Evolutionary conservation across 2,113 vertebrate species (phyloP).

Genomic region (Lophotis ruficrista): DNA sequence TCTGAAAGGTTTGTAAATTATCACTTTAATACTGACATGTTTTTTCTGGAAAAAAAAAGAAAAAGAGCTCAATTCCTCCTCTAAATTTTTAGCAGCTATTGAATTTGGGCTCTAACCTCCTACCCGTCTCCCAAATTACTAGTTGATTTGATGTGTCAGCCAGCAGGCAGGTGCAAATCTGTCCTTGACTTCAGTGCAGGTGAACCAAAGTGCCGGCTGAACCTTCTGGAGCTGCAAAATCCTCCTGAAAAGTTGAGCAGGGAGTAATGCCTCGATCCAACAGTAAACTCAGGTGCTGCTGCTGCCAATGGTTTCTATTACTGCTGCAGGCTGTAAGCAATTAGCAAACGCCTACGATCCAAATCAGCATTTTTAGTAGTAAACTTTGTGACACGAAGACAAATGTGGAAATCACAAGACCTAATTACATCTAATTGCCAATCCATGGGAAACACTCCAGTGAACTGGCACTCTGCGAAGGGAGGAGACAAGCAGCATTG

Average conservation of each 20-base stretch:
- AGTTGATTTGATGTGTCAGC: not conserved
- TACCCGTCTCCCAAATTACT: not conserved
- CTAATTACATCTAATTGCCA: constrained; percentile 75
- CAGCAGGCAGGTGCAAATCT: not conserved
- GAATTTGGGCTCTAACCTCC: not conserved
- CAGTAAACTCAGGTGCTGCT: not conserved
- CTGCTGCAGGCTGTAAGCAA: constrained; percentile 58
- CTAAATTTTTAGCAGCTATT: not conserved
- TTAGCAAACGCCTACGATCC: constrained; percentile 49
- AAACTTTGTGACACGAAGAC: constrained; percentile 74
- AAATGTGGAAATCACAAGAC: constrained; percentile 72
- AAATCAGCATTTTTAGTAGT: constrained; percentile 48
- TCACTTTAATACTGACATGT: not conserved
- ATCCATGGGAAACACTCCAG: constrained; percentile 73
- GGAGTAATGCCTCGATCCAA: not conserved
- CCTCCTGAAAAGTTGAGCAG: constrained; percentile 36
- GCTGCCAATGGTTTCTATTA: constrained; percentile 67
- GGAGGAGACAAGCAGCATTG: constrained; percentile 74
- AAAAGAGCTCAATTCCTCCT: not conserved
- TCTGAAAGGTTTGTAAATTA: not conserved
- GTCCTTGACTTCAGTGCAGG: not conserved
- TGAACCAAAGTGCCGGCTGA: not conserved
- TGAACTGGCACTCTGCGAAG: constrained; percentile 71
- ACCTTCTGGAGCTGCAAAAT: constrained; percentile 37
- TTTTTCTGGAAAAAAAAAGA: not conserved